Evolutionary conservation across 2,797 vertebrate genomes (phyloP), one percentile per base, ranked within the genome.

Genomic region (Jordanella pulchra): DNA sequence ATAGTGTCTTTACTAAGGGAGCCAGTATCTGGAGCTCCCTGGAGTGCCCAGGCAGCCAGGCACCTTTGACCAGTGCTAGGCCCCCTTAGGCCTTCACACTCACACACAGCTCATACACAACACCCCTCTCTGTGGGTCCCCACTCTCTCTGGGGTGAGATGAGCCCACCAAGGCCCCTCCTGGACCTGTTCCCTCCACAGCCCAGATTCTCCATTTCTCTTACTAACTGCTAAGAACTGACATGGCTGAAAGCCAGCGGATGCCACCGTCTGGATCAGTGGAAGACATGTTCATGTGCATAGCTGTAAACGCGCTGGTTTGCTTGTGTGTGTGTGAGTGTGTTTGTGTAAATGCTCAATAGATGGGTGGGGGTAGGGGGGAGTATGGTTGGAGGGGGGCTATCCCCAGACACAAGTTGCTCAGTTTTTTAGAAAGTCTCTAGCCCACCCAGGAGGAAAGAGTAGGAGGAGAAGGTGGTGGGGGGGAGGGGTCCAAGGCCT

Each of bases 401-500:
- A 83, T 89, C 89, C 90, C 86, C 86, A 92, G 90, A 93, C 93
- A 93, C 89, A 92, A 92, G 92, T 93, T 91, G 87, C 90, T 93
- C 91, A 93, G 92, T 94, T 94, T 94, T 93, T 92, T 91, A 89
- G 90, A 92, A 89, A 91, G 86, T 87, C 89, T 92, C 82, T 65
- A 83, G 93, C 92, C 93, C 93, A 94, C 93, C 92, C 93, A 94
- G 83, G 91, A 93, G 92, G 92, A 91, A 91, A 89, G 89, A 88
- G 88, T 77, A 86, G 90, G 88, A 91, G 90, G 89, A 89, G 90
- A 86, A 76, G 87, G 89, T 68, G 83, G 85, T 67, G 87, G 84
- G 69, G 84, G 82, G 78, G 76, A 35, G 78, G 77, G 81, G 75
- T 54, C 68, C 58, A 53, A 81, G 85, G 88, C 85, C 84, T 86